Base-by-base conservation (phyloP, 2,888 invertebrate species). In the Anarsia innoxiella region DNA sequence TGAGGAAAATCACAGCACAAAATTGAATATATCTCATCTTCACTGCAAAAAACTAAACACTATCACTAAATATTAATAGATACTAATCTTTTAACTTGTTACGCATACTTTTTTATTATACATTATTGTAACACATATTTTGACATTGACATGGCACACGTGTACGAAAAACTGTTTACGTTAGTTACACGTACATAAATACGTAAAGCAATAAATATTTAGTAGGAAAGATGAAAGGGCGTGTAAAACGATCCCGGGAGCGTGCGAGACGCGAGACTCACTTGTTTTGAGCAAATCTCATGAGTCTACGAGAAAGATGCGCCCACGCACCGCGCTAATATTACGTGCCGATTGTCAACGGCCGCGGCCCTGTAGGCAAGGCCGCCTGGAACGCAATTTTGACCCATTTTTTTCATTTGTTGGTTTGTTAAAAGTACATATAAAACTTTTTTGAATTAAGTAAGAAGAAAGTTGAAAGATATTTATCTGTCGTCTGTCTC, bases 281-380 rank as follows among this genome's bases (percentile, higher is more conserved):
- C 25, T 19, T 5, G 78, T 74, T 76, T 78, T 76, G 72, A 74
- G 69, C 74, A 65, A 66, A 72, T 67, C 67, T 51, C 59, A 63
- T 46, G 59, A 51, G 64, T 64, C n/a, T n/a, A n/a, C n/a, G 63
- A 68, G 72, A 77, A 71, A 75, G 69, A 76, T 48, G 67, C 79
- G 72, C 82, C 80, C 72, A 80, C 83, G 79, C 82, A 63, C 34
- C 47, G 48, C 58, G 47, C 80, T 82, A 80, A 75, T 61, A 82
- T 73, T 66, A 75, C 79, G 69, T 60, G 59, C 58, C 66, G 65
- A 65, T 62, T 72, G 73, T 73, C 75, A 67, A 63, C 68, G 77
- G 71, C 77, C 72, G 62, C 68, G 77, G 71, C 77, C 72, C 65
- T 73, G 73, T 44, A 59, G 57, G 58, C 82, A 78, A 82, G 82